Conservation (phyloP, 2,797 vertebrate genomes). For the Myotis myotis region DNA sequence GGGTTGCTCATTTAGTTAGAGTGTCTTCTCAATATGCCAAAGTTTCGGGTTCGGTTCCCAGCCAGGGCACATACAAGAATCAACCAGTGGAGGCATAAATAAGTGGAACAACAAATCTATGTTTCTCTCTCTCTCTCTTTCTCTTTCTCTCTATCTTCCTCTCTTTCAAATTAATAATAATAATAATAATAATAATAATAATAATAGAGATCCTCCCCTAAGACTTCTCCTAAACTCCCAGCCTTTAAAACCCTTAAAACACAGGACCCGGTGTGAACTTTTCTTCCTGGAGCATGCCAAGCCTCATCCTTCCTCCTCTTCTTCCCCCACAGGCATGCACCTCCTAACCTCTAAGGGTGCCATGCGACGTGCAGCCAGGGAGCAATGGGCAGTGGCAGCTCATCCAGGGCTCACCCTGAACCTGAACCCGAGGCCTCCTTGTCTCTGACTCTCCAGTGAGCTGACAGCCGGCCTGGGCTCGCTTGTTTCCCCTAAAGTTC, state of each 20-base stretch:
- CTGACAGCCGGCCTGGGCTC: neutral
- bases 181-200: neutral
- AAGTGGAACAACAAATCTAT: neutral
- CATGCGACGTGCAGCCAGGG: neutral
- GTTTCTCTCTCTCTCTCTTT: neutral
- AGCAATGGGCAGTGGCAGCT: neutral
- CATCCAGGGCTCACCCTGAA: neutral
- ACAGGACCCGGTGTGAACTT: neutral
- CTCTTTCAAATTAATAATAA: neutral
- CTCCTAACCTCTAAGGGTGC: neutral
- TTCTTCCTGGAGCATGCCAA: neutral
- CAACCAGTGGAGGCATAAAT: neutral
- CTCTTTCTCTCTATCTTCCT: no score
- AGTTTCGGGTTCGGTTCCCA: neutral
- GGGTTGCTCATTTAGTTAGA: neutral
- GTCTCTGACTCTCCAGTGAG: neutral
- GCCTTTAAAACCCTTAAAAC: neutral
- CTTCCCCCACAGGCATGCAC: neutral
- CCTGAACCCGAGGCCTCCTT: neutral
- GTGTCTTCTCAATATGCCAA: neutral
- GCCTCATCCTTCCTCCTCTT: neutral
- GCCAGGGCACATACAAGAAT: neutral
- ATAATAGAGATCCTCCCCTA: neutral
- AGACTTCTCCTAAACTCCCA: neutral
- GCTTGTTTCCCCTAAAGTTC: neutral